A percentile compares a stretch with the other conserved stretches of the same genome.
phyloP scores from a whole-genome alignment of 2,797 vertebrate species.

The Scolopax bukidnonensis region DNA sequence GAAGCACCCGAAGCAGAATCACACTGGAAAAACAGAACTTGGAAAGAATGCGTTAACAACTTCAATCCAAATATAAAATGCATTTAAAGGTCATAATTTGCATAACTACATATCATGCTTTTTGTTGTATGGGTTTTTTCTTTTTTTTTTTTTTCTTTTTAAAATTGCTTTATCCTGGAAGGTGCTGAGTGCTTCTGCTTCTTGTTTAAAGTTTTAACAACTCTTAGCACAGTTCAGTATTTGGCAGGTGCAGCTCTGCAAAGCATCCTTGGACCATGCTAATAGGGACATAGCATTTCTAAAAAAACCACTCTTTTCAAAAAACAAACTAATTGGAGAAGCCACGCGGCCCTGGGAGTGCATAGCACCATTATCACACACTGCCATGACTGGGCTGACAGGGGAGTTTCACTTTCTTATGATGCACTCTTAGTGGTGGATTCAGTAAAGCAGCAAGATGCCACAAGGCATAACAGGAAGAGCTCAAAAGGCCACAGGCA shows the following conservation, averaged over 20 bases:
- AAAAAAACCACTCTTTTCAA: background rate
- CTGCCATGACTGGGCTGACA: background rate
- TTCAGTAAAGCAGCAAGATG: background rate
- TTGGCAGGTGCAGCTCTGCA: background rate
- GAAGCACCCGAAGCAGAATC: constrained; percentile 41
- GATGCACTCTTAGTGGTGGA: background rate
- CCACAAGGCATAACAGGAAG: background rate
- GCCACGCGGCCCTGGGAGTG: rapidly evolving
- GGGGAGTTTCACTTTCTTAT: background rate
- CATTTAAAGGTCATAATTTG: constrained; percentile 66
- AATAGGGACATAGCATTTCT: background rate
- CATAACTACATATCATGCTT: constrained; percentile 63
- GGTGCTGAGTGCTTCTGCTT: background rate
- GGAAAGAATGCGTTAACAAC: constrained; percentile 58
- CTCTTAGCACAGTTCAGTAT: background rate
- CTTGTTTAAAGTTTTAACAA: background rate
- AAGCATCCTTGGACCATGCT: rapidly evolving
- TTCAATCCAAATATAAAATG: constrained; percentile 68
- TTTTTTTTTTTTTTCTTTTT: background rate
- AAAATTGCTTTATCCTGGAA: constrained; percentile 35
- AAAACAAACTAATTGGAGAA: background rate
- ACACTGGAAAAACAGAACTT: constrained; percentile 40
- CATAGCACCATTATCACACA: rapidly evolving
- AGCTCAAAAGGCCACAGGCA: background rate
- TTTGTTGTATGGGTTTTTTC: constrained; percentile 27